phyloP scores from a whole-genome alignment of 2,797 vertebrate genomes.

The Cheracebus regulus region DNA sequence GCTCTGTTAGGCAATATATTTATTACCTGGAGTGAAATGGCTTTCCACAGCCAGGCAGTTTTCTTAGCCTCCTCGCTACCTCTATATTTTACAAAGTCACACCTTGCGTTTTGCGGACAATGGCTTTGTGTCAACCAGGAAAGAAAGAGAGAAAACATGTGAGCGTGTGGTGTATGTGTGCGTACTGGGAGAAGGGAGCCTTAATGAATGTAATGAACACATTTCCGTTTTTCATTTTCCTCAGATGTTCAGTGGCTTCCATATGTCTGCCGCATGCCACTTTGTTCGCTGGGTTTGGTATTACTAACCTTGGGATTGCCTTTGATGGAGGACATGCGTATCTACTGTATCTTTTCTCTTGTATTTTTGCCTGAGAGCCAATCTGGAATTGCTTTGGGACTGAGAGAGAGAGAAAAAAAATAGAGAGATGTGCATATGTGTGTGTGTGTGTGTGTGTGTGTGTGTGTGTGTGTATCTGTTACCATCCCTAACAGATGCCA shows the following conservation, averaged over 20 bases:
- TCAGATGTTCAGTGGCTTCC: constrained; percentile 68
- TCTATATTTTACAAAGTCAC: neutral
- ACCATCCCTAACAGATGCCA: constrained; percentile 76
- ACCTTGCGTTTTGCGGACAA: neutral
- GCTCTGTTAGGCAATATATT: constrained; percentile 54
- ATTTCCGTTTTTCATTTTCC: constrained; percentile 66
- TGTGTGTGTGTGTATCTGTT: neutral
- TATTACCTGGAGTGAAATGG: constrained; percentile 72
- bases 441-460: neutral
- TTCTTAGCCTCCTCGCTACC: neutral
- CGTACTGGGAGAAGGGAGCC: neutral
- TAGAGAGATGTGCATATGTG: rapidly evolving
- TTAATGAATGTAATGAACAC: constrained; percentile 54
- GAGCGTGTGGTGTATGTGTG: neutral
- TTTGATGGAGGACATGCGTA: constrained; percentile 79
- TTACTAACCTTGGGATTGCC: constrained; percentile 54
- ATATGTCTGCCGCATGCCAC: constrained; percentile 16
- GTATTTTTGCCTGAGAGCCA: constrained; percentile 41
- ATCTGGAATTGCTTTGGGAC: constrained; percentile 59
- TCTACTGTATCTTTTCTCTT: constrained; percentile 61
- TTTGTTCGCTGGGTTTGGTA: constrained; percentile 33
- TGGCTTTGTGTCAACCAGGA: neutral
- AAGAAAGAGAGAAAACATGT: neutral
- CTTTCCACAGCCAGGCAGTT: constrained; percentile 55
- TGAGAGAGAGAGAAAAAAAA: constrained; percentile 35